Evolutionary conservation across 1,140 invertebrate species (phyloP).

Genomic region (Magallana ariakensis): DNA sequence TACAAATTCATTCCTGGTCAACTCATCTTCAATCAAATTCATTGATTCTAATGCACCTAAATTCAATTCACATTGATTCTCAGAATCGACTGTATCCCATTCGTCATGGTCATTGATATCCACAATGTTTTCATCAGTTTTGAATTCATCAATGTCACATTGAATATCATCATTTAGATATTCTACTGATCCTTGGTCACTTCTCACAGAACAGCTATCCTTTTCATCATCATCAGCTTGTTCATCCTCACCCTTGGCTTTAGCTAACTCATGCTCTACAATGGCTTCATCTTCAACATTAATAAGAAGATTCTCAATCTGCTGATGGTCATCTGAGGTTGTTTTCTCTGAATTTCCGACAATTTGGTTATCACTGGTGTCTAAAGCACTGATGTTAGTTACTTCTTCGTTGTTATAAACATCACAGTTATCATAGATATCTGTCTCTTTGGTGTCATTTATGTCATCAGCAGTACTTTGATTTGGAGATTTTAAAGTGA

Average conservation of each 20-base stretch:
- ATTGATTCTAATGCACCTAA: not conserved
- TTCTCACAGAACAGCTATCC: conserved; percentile 10
- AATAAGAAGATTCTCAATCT: not conserved
- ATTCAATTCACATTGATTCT: conserved; percentile 5
- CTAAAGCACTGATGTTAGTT: not conserved
- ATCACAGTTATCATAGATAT: conserved; percentile 22
- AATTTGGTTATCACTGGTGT: not conserved
- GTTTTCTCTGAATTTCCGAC: not conserved
- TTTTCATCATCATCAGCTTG: not conserved
- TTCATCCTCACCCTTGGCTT: not conserved
- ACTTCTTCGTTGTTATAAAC: not conserved
- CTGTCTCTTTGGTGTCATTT: conserved; percentile 13
- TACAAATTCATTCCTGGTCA: not conserved
- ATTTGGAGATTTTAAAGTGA: not conserved
- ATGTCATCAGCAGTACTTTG: conserved; percentile 1
- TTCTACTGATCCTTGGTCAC: not conserved
- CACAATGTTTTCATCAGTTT: not conserved
- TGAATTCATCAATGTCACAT: not conserved
- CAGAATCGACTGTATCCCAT: not conserved
- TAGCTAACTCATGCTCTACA: not conserved
- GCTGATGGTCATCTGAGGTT: not conserved
- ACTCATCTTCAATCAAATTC: not conserved
- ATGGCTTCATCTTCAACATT: not conserved
- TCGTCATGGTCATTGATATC: not conserved
- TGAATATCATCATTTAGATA: not conserved